Conservation (phyloP, 2,113 vertebrate species). For the Neodon shergylaensis region DNA sequence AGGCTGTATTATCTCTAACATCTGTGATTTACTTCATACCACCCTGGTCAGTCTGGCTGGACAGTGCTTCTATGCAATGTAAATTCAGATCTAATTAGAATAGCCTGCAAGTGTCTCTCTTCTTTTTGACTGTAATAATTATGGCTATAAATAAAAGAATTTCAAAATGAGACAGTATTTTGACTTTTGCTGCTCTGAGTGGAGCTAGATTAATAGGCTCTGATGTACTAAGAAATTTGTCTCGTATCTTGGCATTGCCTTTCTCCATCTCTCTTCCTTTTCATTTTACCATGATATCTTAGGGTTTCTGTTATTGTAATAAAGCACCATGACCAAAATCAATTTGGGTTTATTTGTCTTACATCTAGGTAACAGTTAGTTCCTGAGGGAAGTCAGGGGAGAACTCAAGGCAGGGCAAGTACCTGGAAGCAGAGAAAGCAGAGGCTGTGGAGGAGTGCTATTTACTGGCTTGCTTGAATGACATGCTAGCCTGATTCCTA, state of each 20-base stretch:
- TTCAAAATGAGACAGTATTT: neutral
- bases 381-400: neutral
- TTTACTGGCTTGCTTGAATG: neutral
- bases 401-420: neutral
- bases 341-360: neutral
- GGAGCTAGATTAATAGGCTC: neutral
- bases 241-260: neutral
- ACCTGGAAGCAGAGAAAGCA: neutral
- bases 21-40: neutral
- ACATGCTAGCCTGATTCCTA: neutral
- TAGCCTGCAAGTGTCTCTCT: neutral
- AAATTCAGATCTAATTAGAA: neutral
- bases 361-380: neutral
- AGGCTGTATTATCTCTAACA: neutral
- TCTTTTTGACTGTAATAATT: neutral
- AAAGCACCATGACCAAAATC: neutral
- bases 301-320: neutral
- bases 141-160: neutral
- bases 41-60: neutral
- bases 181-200: neutral
- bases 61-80: neutral
- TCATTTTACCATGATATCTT: neutral
- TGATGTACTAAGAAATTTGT: neutral
- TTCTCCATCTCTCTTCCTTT: neutral
- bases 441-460: neutral